These are phyloP conservation scores for Paracyclopina nana DNA, from an alignment of 1,140 invertebrate species.

Conservation along the genomic window DNA sequence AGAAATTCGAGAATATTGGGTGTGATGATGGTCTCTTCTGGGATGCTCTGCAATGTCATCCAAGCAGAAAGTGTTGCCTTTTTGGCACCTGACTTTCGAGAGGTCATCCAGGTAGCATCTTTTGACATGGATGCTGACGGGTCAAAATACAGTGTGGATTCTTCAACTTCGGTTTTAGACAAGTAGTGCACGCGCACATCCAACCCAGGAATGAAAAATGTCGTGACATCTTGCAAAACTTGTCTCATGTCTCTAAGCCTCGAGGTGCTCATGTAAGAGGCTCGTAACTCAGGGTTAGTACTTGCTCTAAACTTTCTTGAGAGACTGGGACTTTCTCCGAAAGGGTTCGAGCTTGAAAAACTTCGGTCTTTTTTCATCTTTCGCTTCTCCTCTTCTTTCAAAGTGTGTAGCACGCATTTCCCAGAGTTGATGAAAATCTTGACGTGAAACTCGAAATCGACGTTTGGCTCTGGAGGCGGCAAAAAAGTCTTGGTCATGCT, in stretches of 20 bases:
- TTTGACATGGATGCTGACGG: not conserved
- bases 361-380: constrained; percentile 45
- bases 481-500: constrained; percentile 25
- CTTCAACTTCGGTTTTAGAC: constrained; percentile 17
- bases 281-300: not conserved
- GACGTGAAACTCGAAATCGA: constrained; percentile 88
- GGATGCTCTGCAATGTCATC: constrained; percentile 84
- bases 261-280: not conserved
- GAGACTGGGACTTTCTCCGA: constrained; percentile 33
- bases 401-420: constrained; percentile 82
- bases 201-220: constrained; percentile 82
- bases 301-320: constrained; percentile 16
- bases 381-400: constrained; percentile 44
- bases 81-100: constrained; percentile 35
- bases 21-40: constrained; percentile 84
- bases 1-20: constrained; percentile 84
- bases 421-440: constrained; percentile 91
- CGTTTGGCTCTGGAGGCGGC: constrained; percentile 89
- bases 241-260: not conserved
- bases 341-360: constrained; percentile 45
- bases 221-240: constrained; percentile 25
- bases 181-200: constrained; percentile 54
- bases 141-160: not conserved
- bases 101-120: constrained; percentile 1
- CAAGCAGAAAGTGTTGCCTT: constrained; percentile 83